These are phyloP conservation scores for Limulus polyphemus DNA, from an alignment of 2,888 invertebrate species.

Conservation along the genomic window DNA sequence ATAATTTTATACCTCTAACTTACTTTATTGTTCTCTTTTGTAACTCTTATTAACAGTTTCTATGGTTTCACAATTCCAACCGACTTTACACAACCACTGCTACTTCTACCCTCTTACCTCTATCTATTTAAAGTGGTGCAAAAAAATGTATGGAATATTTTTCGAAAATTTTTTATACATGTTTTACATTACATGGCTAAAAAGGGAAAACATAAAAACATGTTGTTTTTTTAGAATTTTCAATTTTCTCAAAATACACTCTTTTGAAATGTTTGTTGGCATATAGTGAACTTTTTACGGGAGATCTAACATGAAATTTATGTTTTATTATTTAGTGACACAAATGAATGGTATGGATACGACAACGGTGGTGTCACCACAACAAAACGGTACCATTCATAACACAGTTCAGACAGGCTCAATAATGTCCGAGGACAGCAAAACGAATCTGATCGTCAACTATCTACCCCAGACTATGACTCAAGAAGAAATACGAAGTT, in stretches of 20 bases:
- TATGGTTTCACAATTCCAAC: too few species aligned
- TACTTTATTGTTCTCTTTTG: too few species aligned
- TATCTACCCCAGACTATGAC: slow-evolving; percentile 99
- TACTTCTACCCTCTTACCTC: too few species aligned
- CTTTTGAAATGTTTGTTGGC: too few species aligned
- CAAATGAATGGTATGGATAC: slow-evolving; percentile 27
- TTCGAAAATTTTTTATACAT: not conserved
- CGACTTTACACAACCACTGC: too few species aligned
- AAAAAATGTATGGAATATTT: not conserved
- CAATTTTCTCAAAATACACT: too few species aligned
- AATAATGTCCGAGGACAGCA: slow-evolving; percentile 63
- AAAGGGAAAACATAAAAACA: not conserved
- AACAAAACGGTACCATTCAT: slow-evolving; percentile 23
- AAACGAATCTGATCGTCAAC: slow-evolving; percentile 98
- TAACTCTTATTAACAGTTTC: too few species aligned
- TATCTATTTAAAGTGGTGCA: too few species aligned
- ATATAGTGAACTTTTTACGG: not conserved
- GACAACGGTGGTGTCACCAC: slow-evolving; percentile 19
- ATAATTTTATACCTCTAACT: too few species aligned
- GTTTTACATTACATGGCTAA: not conserved
- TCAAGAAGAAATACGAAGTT: slow-evolving; percentile 93
- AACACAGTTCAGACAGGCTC: slow-evolving; percentile 24
- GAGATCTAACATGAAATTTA: slow-evolving; percentile 1
- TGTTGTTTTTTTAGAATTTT: too few species aligned
- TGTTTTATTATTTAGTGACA: slow-evolving; percentile 15